Conservation (phyloP, 2,113 vertebrate genomes). For the Psephotus haematonotus region DNA sequence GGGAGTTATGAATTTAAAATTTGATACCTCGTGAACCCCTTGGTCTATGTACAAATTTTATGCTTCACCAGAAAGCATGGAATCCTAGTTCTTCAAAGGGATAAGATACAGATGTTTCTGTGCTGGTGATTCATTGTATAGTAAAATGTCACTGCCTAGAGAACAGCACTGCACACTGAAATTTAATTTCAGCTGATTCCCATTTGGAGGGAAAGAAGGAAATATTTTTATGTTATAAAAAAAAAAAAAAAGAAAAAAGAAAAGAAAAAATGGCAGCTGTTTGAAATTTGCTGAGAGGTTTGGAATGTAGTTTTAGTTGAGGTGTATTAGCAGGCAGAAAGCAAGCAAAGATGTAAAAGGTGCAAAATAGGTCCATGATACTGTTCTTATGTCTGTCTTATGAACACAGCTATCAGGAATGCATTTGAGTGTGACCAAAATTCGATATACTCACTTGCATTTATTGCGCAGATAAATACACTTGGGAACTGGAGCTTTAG, state of each 20-base stretch:
- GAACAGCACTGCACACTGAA: neutral
- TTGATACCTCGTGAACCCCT: neutral
- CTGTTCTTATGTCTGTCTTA: neutral
- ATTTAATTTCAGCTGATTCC: constrained; percentile 43
- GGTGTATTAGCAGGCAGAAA: neutral
- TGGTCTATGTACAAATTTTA: neutral
- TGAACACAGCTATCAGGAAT: neutral
- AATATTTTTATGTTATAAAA: neutral
- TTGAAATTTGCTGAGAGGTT: constrained; percentile 12
- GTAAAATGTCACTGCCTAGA: constrained; percentile 24
- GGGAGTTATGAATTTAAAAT: neutral
- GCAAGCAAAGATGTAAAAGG: neutral
- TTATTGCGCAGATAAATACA: neutral
- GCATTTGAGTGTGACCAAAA: neutral
- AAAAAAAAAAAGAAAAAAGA: neutral
- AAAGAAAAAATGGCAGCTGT: neutral
- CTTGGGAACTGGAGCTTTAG: neutral
- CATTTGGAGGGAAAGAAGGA: neutral
- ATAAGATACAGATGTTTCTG: constrained; percentile 43
- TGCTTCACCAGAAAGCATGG: neutral
- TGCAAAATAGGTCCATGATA: neutral
- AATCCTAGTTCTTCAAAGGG: constrained; percentile 16
- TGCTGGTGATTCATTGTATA: neutral
- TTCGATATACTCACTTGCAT: neutral
- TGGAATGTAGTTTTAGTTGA: constrained; percentile 4